A percentile compares a stretch with the other conserved stretches of the same genome.
phyloP scores from a whole-genome alignment of 2,888 invertebrate genomes.

The Chaitophorus viminalis region DNA sequence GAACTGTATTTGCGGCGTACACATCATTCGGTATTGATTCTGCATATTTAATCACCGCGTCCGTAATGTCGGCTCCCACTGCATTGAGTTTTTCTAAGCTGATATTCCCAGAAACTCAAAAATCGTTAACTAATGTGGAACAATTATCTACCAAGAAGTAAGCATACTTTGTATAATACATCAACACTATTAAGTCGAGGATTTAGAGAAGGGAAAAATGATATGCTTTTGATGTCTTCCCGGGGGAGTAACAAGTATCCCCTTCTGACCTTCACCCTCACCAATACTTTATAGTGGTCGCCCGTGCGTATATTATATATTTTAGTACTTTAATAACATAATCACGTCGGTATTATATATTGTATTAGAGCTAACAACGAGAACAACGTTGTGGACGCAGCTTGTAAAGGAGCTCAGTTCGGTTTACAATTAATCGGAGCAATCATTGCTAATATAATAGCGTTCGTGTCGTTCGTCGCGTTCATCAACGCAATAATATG shows the following conservation, averaged over 20 bases:
- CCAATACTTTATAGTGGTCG: conserved; percentile 28
- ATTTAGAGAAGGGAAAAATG: too few relatives aligned
- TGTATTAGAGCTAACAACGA: conserved; percentile 73
- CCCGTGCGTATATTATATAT: conserved; percentile 63
- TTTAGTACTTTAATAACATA: too few relatives aligned
- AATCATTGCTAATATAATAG: conserved; percentile 90
- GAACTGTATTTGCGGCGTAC: conserved; percentile 91
- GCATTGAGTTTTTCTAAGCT: conserved; percentile 90
- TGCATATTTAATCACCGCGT: conserved; percentile 88
- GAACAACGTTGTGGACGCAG: conserved; percentile 88
- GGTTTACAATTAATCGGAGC: conserved; percentile 85
- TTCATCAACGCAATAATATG: conserved; percentile 83
- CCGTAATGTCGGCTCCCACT: conserved; percentile 96
- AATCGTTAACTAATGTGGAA: conserved; percentile 79
- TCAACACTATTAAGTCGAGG: too few relatives aligned
- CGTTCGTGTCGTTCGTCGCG: conserved; percentile 87
- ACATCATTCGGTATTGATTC: conserved; percentile 89
- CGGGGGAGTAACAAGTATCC: too few relatives aligned
- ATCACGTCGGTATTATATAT: too few relatives aligned
- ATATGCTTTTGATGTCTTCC: too few relatives aligned
- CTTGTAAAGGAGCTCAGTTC: conserved; percentile 85
- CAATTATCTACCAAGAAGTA: conserved; percentile 70
- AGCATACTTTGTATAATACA: not conserved
- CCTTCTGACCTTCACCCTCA: too few relatives aligned
- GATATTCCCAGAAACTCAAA: conserved; percentile 89